Conservation (phyloP, 1,140 invertebrate species). For the Procambarus clarkii region DNA sequence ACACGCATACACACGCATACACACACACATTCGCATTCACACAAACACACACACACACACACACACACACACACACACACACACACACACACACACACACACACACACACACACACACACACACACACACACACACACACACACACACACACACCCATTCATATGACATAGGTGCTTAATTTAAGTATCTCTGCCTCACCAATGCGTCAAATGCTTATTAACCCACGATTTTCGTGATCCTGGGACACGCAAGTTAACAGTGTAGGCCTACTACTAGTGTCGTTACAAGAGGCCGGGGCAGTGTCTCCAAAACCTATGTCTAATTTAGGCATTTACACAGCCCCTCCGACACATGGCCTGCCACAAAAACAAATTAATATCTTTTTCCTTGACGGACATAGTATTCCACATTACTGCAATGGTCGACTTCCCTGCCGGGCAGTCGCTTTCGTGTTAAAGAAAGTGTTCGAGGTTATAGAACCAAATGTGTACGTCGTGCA, state of each 20-base stretch:
- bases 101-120: no score
- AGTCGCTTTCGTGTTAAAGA: neutral
- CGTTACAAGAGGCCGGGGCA: neutral
- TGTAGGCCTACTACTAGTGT: neutral
- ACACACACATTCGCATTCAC: neutral
- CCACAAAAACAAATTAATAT: neutral
- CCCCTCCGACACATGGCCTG: neutral
- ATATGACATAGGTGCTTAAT: neutral
- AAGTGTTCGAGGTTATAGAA: neutral
- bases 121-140: no score
- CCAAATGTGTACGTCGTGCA: neutral
- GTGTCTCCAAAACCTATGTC: neutral
- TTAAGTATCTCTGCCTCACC: neutral
- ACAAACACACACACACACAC: neutral
- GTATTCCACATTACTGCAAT: neutral
- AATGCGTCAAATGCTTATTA: neutral
- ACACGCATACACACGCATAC: no score
- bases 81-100: neutral
- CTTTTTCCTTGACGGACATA: neutral
- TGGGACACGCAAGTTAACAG: neutral
- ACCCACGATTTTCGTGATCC: neutral
- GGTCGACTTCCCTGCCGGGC: no score
- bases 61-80: conserved; percentile 6
- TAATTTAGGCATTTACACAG: conserved; percentile 14
- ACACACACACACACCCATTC: neutral